Conservation (phyloP, 1,140 invertebrate species). For the Leptinotarsa lineolata region DNA sequence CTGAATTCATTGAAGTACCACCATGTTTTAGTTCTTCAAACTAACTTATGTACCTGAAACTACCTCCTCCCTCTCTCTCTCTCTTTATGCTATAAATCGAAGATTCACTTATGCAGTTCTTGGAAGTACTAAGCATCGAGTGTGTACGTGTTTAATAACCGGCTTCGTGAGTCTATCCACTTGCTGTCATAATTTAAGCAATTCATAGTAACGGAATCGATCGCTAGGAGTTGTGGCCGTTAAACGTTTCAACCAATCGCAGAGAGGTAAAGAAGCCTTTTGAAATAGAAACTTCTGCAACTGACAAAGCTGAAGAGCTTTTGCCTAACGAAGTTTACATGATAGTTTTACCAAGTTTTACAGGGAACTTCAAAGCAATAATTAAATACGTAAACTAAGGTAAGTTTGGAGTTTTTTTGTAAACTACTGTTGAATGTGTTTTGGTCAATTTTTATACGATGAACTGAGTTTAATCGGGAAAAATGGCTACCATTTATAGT, state of each 20-base stretch:
- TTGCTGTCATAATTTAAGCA: neutral
- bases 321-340: slow-evolving; percentile 45
- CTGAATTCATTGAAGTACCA: no score
- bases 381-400: neutral
- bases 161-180: neutral
- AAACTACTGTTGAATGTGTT: no score
- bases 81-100: no score
- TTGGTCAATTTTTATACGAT: no score
- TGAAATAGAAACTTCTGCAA: slow-evolving; percentile 46
- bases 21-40: no score
- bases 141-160: neutral
- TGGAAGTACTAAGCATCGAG: no score
- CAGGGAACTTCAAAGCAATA: neutral
- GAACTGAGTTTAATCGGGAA: no score
- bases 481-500: no score
- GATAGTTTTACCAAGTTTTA: slow-evolving; percentile 35
- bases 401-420: neutral
- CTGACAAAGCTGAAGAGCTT: slow-evolving; percentile 37
- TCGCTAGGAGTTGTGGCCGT: slow-evolving; percentile 15
- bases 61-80: no score
- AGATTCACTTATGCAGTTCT: no score
- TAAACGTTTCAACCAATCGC: slow-evolving; percentile 36
- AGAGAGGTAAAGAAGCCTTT: slow-evolving; percentile 36
- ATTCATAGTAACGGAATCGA: neutral
- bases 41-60: no score